phyloP scores from a whole-genome alignment of 2,113 vertebrate genomes.

The Ascaphus truei region DNA sequence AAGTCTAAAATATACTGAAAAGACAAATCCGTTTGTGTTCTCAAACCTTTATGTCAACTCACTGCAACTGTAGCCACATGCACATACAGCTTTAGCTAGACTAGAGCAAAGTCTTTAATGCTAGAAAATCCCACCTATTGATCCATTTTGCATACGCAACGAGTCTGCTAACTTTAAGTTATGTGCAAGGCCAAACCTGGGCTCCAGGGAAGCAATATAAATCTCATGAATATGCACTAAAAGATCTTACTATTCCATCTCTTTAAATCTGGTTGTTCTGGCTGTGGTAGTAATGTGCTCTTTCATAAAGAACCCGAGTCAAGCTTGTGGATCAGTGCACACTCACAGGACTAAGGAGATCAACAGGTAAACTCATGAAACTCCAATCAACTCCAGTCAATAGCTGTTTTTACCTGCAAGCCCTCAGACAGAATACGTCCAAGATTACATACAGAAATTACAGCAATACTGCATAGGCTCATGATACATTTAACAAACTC shows the following conservation, averaged over 20 bases:
- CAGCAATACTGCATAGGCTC: no score
- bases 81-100: neutral
- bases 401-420: neutral
- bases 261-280: slow-evolving; percentile 9
- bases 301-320: neutral
- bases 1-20: slow-evolving; percentile 12
- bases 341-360: neutral
- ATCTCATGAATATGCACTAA: slow-evolving; percentile 27
- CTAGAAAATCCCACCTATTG: slow-evolving; percentile 29
- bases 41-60: neutral
- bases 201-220: slow-evolving; percentile 17
- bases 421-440: no score
- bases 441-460: no score
- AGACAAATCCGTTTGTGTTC: neutral
- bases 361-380: neutral
- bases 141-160: slow-evolving; percentile 23
- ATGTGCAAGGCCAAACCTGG: slow-evolving; percentile 15
- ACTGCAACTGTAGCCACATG: neutral
- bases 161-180: slow-evolving; percentile 15
- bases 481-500: no score
- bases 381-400: neutral
- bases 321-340: neutral
- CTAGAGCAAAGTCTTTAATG: slow-evolving; percentile 22
- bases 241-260: slow-evolving; percentile 3
- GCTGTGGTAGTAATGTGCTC: slow-evolving; percentile 4